A percentile compares a stretch with the other conserved stretches of the same genome.
Conservation (phyloP, 30 jellyfish, hydroid and myxozoan species). For the Aurelia sp. region DNA sequence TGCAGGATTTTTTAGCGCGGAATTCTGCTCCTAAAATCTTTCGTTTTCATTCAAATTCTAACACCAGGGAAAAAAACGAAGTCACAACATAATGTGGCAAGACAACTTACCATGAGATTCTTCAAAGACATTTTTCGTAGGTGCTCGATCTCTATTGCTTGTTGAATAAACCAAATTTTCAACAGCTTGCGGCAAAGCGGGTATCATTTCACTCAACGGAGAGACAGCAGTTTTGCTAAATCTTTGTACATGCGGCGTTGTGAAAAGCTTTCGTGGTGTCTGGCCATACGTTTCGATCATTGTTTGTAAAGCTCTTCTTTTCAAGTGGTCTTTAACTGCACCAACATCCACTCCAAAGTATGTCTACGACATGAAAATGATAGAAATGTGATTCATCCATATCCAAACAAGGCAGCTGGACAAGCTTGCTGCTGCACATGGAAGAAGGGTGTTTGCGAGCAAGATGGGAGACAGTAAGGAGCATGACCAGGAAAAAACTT, state of each 20-base stretch:
- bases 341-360: conserved; percentile 97
- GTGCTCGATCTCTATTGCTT: conserved; percentile 15
- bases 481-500: no score
- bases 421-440: no score
- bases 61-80: no score
- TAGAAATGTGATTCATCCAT: no score
- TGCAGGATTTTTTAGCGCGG: no score
- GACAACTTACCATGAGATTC: no score
- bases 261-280: conserved; percentile 91
- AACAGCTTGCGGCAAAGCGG: conserved; percentile 76
- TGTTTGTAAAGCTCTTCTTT: conserved; percentile 93
- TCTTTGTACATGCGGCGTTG: conserved; percentile 90
- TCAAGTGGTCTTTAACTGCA: conserved; percentile 90
- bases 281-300: conserved; percentile 99
- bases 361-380: conserved; percentile 54
- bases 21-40: no score
- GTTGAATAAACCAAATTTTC: conserved; percentile 62
- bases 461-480: no score
- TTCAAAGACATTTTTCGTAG: not conserved
- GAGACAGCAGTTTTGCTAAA: conserved; percentile 64
- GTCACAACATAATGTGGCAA: no score
- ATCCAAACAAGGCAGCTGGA: no score
- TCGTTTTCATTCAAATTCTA: no score
- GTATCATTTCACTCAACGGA: conserved; percentile 70
- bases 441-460: no score